Percentiles rank a stretch among this genome's conserved stretches.
Evolutionary conservation across 1,140 invertebrate species (phyloP).

Genomic region (Drosophila nigrodunni): DNA sequence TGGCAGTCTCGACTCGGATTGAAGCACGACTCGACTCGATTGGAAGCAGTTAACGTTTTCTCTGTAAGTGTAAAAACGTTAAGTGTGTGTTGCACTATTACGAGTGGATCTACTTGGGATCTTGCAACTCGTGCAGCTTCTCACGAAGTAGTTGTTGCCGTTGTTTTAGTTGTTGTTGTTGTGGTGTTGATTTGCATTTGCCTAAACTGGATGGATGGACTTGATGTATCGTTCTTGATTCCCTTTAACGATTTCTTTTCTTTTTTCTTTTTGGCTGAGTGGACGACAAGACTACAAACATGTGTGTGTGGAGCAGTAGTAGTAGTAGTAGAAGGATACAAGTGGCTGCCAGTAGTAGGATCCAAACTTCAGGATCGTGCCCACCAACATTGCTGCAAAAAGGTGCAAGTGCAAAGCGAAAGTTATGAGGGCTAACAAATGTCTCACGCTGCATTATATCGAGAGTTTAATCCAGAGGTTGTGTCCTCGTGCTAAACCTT

Average conservation of each 20-base stretch:
- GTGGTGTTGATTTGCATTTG: constrained; percentile 34
- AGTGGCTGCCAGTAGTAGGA: background rate
- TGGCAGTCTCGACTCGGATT: constrained; percentile 7
- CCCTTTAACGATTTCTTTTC: constrained; percentile 72
- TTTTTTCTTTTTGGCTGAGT: constrained; percentile 33
- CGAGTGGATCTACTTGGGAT: constrained; percentile 36
- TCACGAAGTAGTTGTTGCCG: background rate
- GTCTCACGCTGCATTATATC: constrained; percentile 51
- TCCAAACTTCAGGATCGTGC: background rate
- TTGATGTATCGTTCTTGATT: constrained; percentile 81
- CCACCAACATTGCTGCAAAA: constrained; percentile 57
- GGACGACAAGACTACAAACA: background rate
- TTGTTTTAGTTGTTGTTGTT: constrained; percentile 53
- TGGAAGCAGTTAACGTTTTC: constrained; percentile 46
- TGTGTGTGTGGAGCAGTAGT: constrained; percentile 2
- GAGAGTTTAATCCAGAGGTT: constrained; percentile 23
- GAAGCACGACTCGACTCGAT: background rate
- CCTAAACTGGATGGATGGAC: constrained; percentile 65
- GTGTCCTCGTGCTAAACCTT: constrained; percentile 8
- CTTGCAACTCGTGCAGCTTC: constrained; percentile 15
- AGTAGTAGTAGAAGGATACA: constrained; percentile 21
- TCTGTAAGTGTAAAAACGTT: constrained; percentile 65
- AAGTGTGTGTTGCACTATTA: constrained; percentile 37
- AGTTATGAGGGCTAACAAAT: constrained; percentile 30
- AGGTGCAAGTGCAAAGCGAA: constrained; percentile 47